These are phyloP conservation scores for Chironomus tentans DNA, from an alignment of 2,888 invertebrate genomes.

Conservation along the genomic window DNA sequence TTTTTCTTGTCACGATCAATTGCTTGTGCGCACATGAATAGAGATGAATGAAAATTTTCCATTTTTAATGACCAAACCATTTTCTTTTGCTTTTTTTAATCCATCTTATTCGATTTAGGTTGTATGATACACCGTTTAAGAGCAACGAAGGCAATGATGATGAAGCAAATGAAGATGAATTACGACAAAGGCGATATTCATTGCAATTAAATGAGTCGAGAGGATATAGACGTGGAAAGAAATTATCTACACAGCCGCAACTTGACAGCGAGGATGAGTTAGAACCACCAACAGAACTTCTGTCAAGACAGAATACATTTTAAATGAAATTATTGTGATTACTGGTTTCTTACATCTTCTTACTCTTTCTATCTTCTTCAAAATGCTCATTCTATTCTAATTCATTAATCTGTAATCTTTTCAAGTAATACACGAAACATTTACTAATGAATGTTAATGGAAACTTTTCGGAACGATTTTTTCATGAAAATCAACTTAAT, in stretches of 20 bases:
- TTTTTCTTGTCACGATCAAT: neutral
- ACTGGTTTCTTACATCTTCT: neutral
- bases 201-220: constrained; percentile 14
- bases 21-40: neutral
- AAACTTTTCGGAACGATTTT: neutral
- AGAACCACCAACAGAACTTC: neutral
- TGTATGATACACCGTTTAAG: neutral
- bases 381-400: neutral
- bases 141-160: constrained; percentile 5
- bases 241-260: constrained; percentile 6
- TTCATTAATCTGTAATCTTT: neutral
- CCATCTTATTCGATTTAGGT: neutral
- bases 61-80: neutral
- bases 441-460: neutral
- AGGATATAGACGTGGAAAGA: neutral
- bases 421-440: neutral
- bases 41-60: neutral
- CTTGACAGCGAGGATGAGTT: constrained; percentile 14
- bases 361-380: neutral
- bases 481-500: too few species aligned
- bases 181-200: constrained; percentile 11
- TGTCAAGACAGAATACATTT: constrained; percentile 23
- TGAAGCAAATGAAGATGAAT: constrained; percentile 5
- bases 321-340: constrained; percentile 5
- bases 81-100: neutral